phyloP scores from a whole-genome alignment of 2,113 vertebrate species.

The Rhinichthys klamathensis region DNA sequence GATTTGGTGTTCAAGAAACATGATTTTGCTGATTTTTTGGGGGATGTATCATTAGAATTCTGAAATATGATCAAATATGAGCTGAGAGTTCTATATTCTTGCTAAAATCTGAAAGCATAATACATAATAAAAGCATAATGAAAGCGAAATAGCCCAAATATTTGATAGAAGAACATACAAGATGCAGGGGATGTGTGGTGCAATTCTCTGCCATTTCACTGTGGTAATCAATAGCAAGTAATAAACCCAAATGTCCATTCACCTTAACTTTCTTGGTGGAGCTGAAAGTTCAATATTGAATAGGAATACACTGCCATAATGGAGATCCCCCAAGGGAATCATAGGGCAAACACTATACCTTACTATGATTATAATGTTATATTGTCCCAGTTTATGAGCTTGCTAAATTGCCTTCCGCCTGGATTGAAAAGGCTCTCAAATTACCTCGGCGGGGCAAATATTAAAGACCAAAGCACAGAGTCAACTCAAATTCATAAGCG shows the following conservation, averaged over 20 bases:
- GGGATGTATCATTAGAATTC: too few relatives aligned
- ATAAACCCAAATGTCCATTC: slow-evolving; percentile 11
- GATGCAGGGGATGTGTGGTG: not conserved
- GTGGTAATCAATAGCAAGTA: slow-evolving; percentile 24
- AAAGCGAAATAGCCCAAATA: not conserved
- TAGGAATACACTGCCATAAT: slow-evolving; percentile 37
- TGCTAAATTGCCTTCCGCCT: slow-evolving; percentile 44
- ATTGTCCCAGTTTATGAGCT: slow-evolving; percentile 40
- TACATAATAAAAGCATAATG: not conserved
- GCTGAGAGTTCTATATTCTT: not conserved
- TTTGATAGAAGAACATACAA: not conserved
- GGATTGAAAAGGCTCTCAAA: slow-evolving; percentile 42
- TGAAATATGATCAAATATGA: not conserved
- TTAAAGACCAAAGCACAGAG: slow-evolving; percentile 48
- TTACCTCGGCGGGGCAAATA: slow-evolving; percentile 47
- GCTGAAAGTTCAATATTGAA: slow-evolving; percentile 33
- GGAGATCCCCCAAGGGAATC: slow-evolving; percentile 10
- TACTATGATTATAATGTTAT: slow-evolving; percentile 48
- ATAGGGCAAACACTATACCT: slow-evolving; percentile 28
- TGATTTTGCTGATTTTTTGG: not conserved
- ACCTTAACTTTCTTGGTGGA: slow-evolving; percentile 18
- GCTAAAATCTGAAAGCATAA: not conserved
- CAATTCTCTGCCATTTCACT: not conserved
- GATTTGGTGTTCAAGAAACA: not conserved
- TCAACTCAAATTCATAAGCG: slow-evolving; percentile 45